Percentiles rank a stretch among this genome's conserved stretches.
Conservation (phyloP, 1,140 invertebrate genomes). For the Tetragnatha versicolor region DNA sequence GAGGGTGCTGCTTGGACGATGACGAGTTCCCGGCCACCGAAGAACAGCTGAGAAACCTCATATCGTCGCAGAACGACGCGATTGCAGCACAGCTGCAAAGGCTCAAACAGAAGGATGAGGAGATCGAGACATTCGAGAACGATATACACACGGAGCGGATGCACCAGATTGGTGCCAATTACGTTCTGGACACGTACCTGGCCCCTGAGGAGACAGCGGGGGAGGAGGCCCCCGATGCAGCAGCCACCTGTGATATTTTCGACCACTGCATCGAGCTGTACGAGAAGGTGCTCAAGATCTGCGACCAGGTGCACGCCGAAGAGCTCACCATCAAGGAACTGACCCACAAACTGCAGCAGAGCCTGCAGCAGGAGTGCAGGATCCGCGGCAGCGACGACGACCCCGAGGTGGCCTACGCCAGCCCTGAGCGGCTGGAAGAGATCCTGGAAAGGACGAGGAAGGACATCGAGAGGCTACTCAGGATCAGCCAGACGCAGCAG, state of each 20-base stretch:
- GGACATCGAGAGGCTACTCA: slow-evolving; percentile 61
- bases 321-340: slow-evolving; percentile 74
- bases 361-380: slow-evolving; percentile 8
- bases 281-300: slow-evolving; percentile 75
- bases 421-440: slow-evolving; percentile 42
- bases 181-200: slow-evolving; percentile 80
- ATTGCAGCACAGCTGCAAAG: slow-evolving; percentile 74
- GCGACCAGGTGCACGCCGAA: slow-evolving; percentile 74
- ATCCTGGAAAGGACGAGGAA: slow-evolving; percentile 56
- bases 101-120: slow-evolving; percentile 76
- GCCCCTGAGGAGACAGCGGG: slow-evolving; percentile 55
- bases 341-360: slow-evolving; percentile 71
- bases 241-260: slow-evolving; percentile 45
- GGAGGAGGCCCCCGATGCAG: not conserved
- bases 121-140: slow-evolving; percentile 79
- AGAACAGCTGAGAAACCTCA: slow-evolving; percentile 76
- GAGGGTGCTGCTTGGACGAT: slow-evolving; percentile 29
- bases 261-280: slow-evolving; percentile 64
- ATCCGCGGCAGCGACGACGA: slow-evolving; percentile 24
- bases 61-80: slow-evolving; percentile 81
- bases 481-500: slow-evolving; percentile 66
- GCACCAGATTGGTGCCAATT: slow-evolving; percentile 79
- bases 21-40: slow-evolving; percentile 34
- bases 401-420: slow-evolving; percentile 35
- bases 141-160: slow-evolving; percentile 75